These are phyloP conservation scores for Trachelipus rathkii DNA, from an alignment of 1,140 invertebrate genomes.

Conservation along the genomic window DNA sequence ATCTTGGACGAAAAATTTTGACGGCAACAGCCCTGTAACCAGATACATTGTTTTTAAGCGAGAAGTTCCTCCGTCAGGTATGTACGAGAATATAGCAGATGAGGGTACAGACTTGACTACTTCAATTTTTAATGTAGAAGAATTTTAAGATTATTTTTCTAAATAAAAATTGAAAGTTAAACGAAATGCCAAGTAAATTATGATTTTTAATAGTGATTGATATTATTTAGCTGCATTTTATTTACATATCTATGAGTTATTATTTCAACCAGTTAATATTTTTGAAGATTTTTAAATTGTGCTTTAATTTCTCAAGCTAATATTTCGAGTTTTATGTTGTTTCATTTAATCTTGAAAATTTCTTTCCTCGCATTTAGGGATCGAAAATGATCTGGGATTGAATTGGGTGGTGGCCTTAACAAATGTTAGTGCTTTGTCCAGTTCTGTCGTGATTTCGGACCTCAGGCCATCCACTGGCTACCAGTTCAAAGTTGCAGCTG, in stretches of 20 bases:
- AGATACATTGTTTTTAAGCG: slow-evolving; percentile 90
- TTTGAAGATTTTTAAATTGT: too few relatives aligned
- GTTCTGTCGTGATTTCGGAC: slow-evolving; percentile 74
- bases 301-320: too few relatives aligned
- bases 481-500: slow-evolving; percentile 90
- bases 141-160: too few relatives aligned
- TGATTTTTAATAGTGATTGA: background rate
- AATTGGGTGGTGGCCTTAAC: slow-evolving; percentile 85
- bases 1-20: slow-evolving; percentile 89
- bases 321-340: too few relatives aligned
- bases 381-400: slow-evolving; percentile 54
- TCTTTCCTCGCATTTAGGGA: slow-evolving; percentile 71
- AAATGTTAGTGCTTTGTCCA: slow-evolving; percentile 73
- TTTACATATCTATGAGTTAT: too few relatives aligned
- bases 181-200: background rate
- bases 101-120: too few relatives aligned
- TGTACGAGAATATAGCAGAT: background rate
- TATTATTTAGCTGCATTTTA: too few relatives aligned
- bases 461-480: slow-evolving; percentile 91
- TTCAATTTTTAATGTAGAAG: too few relatives aligned
- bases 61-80: slow-evolving; percentile 59
- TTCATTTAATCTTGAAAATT: too few relatives aligned
- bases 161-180: too few relatives aligned
- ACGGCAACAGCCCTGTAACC: slow-evolving; percentile 91
- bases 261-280: too few relatives aligned